A percentile compares a stretch with the other conserved stretches of the same genome.
These are phyloP conservation scores for Prunella fulvescens DNA, from an alignment of 2,113 vertebrate genomes.

Conservation along the genomic window DNA sequence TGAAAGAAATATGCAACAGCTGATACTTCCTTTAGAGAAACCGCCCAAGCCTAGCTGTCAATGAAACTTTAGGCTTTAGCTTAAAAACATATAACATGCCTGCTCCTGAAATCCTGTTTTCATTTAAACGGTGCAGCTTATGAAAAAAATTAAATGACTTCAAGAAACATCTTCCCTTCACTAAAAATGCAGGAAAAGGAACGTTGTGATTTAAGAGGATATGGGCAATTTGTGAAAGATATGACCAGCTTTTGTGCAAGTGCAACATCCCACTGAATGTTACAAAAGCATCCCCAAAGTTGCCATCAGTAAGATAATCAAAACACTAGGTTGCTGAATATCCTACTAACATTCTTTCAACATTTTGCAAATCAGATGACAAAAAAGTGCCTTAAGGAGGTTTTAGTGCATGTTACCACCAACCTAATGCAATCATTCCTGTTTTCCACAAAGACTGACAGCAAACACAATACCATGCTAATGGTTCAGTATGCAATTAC, in stretches of 20 bases:
- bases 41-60: not conserved
- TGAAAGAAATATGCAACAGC: not conserved
- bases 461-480: constrained; percentile 10
- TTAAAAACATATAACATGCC: not conserved
- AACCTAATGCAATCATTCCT: constrained; percentile 10
- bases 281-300: not conserved
- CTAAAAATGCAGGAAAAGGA: not conserved
- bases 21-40: not conserved
- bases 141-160: not conserved
- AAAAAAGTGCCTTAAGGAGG: not conserved
- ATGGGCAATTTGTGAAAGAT: not conserved
- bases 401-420: not conserved
- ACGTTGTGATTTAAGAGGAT: not conserved
- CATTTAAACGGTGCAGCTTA: not conserved
- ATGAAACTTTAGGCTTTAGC: not conserved
- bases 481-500: constrained; percentile 30
- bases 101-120: not conserved
- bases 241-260: not conserved
- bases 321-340: not conserved
- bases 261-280: not conserved
- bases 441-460: constrained; percentile 34
- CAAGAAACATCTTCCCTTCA: not conserved
- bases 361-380: not conserved
- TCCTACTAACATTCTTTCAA: not conserved
- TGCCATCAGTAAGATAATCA: not conserved